Conservation (phyloP, 2,797 vertebrate genomes). For the Sternotherus odoratus region DNA sequence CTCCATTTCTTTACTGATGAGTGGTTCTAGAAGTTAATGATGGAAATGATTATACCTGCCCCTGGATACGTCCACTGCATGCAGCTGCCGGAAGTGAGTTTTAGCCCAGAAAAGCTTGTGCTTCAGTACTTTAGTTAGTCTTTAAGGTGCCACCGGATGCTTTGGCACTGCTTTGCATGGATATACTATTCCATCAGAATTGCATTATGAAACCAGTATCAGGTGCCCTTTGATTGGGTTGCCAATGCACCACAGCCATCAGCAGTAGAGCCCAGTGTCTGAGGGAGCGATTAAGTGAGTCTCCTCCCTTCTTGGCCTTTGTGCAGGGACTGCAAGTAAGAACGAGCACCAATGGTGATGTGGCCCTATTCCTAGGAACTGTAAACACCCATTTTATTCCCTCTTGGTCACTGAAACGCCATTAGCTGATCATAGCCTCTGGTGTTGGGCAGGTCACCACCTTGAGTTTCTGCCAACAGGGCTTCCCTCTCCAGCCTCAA, state of each 20-base stretch:
- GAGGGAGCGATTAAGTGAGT: not conserved
- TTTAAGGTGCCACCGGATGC: no score
- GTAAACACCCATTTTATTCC: not conserved
- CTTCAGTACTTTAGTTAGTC: no score
- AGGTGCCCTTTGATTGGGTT: not conserved
- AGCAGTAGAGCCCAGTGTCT: fast-evolving
- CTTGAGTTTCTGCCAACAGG: no score
- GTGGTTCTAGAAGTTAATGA: no score
- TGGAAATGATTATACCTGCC: no score
- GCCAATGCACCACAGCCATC: fast-evolving
- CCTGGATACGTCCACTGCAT: no score
- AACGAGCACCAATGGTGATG: not conserved
- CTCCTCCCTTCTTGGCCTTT: not conserved
- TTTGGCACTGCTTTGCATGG: not conserved
- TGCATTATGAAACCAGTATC: not conserved
- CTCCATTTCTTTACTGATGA: no score
- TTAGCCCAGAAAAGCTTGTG: no score
- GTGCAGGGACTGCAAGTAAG: not conserved
- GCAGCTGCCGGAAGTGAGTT: no score
- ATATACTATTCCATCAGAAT: not conserved
- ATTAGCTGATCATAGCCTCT: not conserved
- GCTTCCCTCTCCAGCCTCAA: not conserved
- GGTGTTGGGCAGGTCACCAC: not conserved
- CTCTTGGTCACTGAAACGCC: not conserved
- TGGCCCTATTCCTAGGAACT: not conserved